Conservation (phyloP, 64 coral and sea anemone species). For the Anthopleura sola region DNA sequence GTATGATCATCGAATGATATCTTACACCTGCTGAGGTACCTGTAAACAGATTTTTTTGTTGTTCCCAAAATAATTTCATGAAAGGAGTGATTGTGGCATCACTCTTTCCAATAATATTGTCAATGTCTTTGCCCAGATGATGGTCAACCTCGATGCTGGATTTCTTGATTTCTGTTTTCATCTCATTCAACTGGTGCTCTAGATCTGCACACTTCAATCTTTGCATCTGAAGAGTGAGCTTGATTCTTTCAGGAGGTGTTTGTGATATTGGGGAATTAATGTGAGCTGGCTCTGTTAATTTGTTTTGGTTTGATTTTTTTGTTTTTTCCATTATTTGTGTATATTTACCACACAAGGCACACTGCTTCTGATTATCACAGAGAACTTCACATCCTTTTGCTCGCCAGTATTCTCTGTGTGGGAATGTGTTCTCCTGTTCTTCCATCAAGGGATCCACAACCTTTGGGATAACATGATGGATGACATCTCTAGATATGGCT, state of each 20-base stretch:
- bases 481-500: constrained; percentile 23
- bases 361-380: constrained; percentile 10
- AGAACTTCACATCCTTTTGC: not conserved
- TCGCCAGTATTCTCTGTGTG: not conserved
- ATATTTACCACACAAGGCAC: constrained; percentile 23
- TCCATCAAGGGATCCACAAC: constrained; percentile 28
- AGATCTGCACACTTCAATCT: constrained; percentile 19
- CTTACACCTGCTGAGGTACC: not conserved
- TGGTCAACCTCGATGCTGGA: constrained; percentile 20
- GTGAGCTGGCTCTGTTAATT: not conserved
- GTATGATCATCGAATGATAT: too few species aligned
- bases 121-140: constrained; percentile 4
- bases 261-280: not conserved
- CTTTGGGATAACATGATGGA: constrained; percentile 56
- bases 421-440: not conserved
- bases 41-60: not conserved
- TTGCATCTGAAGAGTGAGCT: not conserved
- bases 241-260: constrained; percentile 12
- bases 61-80: constrained; percentile 8
- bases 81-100: not conserved
- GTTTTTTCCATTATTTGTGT: constrained; percentile 22
- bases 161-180: constrained; percentile 15
- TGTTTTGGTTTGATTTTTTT: too few species aligned
- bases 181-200: not conserved
- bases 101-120: not conserved